Evolutionary conservation across 2,797 vertebrate genomes (phyloP), one percentile per base, ranked within the genome.

Genomic region (Antrozous pallidus): DNA sequence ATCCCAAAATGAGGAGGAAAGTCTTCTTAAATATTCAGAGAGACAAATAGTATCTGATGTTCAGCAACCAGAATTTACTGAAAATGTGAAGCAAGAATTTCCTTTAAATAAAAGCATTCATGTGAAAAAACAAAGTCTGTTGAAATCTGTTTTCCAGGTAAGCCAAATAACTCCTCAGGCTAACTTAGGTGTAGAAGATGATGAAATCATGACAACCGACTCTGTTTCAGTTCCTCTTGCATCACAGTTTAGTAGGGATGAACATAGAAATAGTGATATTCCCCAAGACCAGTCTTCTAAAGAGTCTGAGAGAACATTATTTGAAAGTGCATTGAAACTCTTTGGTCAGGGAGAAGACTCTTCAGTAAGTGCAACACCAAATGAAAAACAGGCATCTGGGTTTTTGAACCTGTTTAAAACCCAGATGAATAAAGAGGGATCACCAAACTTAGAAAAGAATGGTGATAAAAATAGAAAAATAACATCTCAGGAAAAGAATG

Each of bases 331-430:
- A 88, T 94, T 98, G 85, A 98, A 98, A 93, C 96, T 98, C 82
- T 96, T 98, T 85, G 97, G 91, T 91, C 97, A 97, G 79, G 96
- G 96, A 95, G 98, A 98, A 93, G 90, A 96, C 95, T 91, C 97
- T 94, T 89, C 97, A 79, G 58, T 97, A 96, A 83, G 94, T 83
- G 88, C 91, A 96, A 63, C 97, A 95, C 84, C 98, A 94, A 98
- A 97, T 95, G 99, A 98, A 97, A 96, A 98, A 88, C 98, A 99
- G 22, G 58, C 97, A 85, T 98, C 99, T 54, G 97, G 97, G 51
- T 98, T 99, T 95, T 98, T 99, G 96, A 98, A 97, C 95, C 98
- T 99, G 97, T 98, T 99, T 54, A 99, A 99, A 98, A 98, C 98
- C 12, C 98, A 99, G 90, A 98, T 98, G 56, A 97, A 95, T 90